Base-by-base conservation (phyloP, 2,113 vertebrate genomes). In the Mustela lutreola region DNA sequence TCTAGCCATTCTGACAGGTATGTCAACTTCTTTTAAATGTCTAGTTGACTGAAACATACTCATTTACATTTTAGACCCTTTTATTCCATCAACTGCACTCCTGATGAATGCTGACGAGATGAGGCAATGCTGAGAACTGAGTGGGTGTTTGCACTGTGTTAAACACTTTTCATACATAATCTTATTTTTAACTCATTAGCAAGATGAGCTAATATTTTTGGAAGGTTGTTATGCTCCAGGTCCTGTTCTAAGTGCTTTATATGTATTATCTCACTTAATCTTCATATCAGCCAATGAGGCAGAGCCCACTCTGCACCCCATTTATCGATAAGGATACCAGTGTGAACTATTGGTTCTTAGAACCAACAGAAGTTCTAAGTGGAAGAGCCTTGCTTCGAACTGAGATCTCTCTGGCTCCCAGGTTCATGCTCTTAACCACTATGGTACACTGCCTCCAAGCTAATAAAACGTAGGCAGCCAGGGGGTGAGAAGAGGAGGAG, bases 131-230 rank as follows among this genome's bases (percentile, higher is more conserved):
- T 89, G 70, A 86, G 53, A 90, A 75, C 0, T 67, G 67, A 45
- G 56, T 56, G 70, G 56, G 48, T 86, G 36, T 63, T 67, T 81
- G 91, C 9, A 2, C 3, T 53, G 67, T 70, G 62, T 58, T 39
- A 90, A 89, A 82, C 2, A 53, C 50, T 94, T 97, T 63, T 60
- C 39, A 79, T 9, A 56, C 1, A 36, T 48, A 50, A 78, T 45
- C 26, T 82, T 78, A 88, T 92, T 86, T 95, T 92, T 76, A 87
- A 85, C 45, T 42, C 63, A 75, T 50, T 42, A 91, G 56, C 50
- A 78, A 89, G 78, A 92, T 53, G 24, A 83, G 48, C 45, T 73
- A 63, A 75, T 16, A 58, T 71, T 93, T 94, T 78, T n/a, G 56
- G 83, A 76, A 80, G 76, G 24, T 12, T 70, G 28, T n/a, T 91